These are phyloP conservation scores for Hyaena hyaena DNA, from an alignment of 2,113 vertebrate genomes.

Conservation along the genomic window DNA sequence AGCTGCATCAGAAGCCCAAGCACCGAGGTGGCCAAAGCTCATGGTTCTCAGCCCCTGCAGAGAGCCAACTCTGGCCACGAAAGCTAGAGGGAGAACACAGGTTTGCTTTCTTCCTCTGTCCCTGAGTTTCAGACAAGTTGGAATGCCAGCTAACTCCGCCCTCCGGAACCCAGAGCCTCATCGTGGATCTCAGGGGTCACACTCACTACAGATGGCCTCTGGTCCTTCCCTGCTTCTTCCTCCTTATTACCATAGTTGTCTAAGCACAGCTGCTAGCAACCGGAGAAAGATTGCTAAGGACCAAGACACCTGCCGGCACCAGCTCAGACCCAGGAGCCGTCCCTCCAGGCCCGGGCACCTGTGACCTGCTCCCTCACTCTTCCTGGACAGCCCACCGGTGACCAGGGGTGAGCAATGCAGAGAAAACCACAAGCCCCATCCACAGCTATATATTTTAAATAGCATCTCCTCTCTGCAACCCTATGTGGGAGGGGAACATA, in stretches of 20 bases:
- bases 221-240: neutral
- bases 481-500: constrained; percentile 81
- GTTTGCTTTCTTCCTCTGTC: neutral
- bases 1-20: neutral
- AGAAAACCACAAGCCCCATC: constrained; percentile 38
- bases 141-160: neutral
- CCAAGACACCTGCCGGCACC: no score
- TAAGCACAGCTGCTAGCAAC: neutral
- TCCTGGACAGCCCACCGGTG: neutral
- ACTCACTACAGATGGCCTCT: neutral
- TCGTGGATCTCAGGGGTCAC: neutral
- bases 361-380: neutral
- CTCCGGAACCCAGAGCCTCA: neutral
- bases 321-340: neutral
- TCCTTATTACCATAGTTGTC: neutral
- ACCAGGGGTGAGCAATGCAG: neutral
- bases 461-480: constrained; percentile 76
- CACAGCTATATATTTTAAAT: constrained; percentile 71
- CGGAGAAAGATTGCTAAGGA: neutral
- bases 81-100: neutral
- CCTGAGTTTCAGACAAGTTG: neutral
- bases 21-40: no score
- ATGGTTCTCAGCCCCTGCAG: no score
- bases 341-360: neutral
- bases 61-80: neutral